Percentiles rank a stretch among this genome's conserved stretches.
Evolutionary conservation across 1,140 invertebrate genomes (phyloP).

Genomic region (Steinernema khuongi): DNA sequence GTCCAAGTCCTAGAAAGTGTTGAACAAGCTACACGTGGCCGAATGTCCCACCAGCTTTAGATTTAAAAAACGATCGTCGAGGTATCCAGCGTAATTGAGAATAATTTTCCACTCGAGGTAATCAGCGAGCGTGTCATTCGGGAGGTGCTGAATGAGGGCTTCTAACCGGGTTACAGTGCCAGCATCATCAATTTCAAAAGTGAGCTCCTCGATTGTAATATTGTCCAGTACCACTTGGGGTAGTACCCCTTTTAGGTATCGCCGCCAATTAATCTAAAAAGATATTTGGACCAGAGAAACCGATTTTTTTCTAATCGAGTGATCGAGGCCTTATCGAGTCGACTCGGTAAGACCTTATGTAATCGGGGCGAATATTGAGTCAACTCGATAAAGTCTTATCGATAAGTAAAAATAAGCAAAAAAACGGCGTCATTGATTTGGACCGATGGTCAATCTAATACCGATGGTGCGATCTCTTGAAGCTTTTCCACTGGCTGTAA

Average conservation of each 20-base stretch:
- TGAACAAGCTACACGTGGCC: too few species aligned
- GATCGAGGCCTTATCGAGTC: too few species aligned
- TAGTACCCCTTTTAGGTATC: background rate
- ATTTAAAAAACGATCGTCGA: background rate
- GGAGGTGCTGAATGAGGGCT: background rate
- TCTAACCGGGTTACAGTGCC: background rate
- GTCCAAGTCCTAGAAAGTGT: background rate
- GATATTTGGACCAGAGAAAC: too few species aligned
- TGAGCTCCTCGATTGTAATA: background rate
- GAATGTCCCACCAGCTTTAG: background rate
- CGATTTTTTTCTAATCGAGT: too few species aligned
- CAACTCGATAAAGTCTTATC: too few species aligned
- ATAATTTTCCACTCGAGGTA: constrained; percentile 1
- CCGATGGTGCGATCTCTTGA: background rate
- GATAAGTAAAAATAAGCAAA: too few species aligned
- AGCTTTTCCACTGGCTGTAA: background rate
- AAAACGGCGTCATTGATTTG: too few species aligned
- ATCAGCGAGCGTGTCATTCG: background rate
- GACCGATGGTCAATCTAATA: too few species aligned
- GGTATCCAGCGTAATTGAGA: background rate
- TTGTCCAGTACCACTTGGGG: background rate
- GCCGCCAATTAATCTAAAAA: background rate
- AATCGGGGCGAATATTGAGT: background rate
- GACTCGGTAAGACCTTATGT: too few species aligned
- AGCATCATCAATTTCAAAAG: background rate